Conservation (phyloP, 2,888 invertebrate species). For the Drosophila emarginata region DNA sequence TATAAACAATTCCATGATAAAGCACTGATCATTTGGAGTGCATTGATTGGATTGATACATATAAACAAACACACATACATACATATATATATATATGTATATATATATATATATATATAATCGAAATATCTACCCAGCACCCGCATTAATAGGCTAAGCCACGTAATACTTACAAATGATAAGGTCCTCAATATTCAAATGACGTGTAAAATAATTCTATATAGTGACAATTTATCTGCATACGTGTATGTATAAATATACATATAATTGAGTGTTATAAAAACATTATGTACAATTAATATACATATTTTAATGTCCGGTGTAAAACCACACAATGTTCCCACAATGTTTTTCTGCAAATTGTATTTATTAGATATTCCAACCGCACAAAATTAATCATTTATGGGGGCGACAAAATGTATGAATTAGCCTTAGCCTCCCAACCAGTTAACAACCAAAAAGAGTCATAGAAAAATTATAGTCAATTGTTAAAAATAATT, state of each 20-base stretch:
- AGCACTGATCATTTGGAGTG: slow-evolving; percentile 40
- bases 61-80: not conserved
- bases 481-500: too few species aligned
- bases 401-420: too few species aligned
- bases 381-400: too few species aligned
- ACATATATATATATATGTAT: slow-evolving; percentile 1
- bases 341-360: too few species aligned
- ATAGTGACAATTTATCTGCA: not conserved
- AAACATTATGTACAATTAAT: too few species aligned
- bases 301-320: too few species aligned
- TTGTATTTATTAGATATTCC: too few species aligned
- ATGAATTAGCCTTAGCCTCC: too few species aligned
- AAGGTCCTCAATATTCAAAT: not conserved
- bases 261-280: not conserved
- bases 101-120: not conserved
- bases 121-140: not conserved
- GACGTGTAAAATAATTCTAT: not conserved
- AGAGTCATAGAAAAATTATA: too few species aligned
- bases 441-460: too few species aligned
- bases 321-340: too few species aligned
- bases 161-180: not conserved
- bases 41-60: slow-evolving; percentile 36
- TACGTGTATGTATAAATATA: not conserved
- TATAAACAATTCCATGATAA: slow-evolving; percentile 13
- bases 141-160: not conserved